These are phyloP conservation scores for Heliconius himera DNA, from an alignment of 1,140 invertebrate genomes.

Conservation along the genomic window DNA sequence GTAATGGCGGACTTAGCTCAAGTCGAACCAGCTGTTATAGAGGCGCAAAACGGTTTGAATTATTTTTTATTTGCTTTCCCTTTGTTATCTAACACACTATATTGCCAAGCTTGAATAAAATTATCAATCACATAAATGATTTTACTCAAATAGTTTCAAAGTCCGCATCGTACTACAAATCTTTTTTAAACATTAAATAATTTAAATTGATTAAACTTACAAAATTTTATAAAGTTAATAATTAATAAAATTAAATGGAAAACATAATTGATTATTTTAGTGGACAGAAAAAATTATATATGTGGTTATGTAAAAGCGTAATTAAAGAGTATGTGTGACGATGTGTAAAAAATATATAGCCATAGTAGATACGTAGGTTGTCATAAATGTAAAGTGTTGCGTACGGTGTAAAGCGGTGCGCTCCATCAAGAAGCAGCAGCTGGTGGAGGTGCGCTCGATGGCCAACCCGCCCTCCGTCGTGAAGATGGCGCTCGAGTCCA, in stretches of 20 bases:
- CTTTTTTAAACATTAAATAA: not conserved
- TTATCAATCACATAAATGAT: slow-evolving; percentile 17
- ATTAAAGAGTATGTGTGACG: not conserved
- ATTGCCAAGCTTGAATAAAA: slow-evolving; percentile 21
- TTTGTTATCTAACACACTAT: slow-evolving; percentile 23
- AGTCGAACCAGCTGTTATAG: slow-evolving; percentile 99
- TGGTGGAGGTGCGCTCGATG: slow-evolving; percentile 97
- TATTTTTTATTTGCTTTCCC: slow-evolving; percentile 24
- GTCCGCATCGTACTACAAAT: not conserved
- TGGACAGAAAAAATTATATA: not conserved
- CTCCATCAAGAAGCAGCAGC: slow-evolving; percentile 97
- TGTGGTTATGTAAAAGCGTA: not conserved
- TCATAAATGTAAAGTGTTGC: slow-evolving; percentile 10
- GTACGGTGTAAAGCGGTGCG: slow-evolving; percentile 87
- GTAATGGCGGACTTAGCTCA: slow-evolving; percentile 97
- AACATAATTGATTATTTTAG: too few relatives aligned
- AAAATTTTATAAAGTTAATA: too few relatives aligned
- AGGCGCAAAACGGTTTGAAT: slow-evolving; percentile 95
- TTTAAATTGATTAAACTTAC: not conserved
- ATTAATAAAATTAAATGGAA: too few relatives aligned
- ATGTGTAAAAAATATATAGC: not conserved
- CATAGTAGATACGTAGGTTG: slow-evolving; percentile 5
- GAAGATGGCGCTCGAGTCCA: slow-evolving; percentile 97
- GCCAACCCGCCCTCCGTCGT: slow-evolving; percentile 96
- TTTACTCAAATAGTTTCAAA: not conserved